Evolutionary conservation across 2,888 invertebrate genomes (phyloP).

Genomic region (Cyclophora punctaria): DNA sequence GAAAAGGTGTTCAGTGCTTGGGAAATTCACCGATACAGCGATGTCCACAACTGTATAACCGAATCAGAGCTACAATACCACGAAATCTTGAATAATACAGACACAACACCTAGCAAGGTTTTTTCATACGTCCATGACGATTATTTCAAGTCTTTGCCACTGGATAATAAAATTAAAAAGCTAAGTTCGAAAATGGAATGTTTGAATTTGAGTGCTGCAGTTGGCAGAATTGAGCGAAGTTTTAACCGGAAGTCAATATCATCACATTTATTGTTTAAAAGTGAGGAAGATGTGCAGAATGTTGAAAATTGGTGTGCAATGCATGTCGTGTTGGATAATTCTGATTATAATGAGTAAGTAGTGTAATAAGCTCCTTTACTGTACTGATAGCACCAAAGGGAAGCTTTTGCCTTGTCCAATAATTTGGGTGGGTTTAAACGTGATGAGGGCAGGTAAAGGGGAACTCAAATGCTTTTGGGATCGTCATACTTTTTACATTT

Average conservation of each 20-base stretch:
- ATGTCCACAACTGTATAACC: constrained; percentile 76
- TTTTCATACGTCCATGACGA: constrained; percentile 78
- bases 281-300: constrained; percentile 38
- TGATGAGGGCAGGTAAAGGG: too few relatives aligned
- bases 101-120: constrained; percentile 41
- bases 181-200: constrained; percentile 26
- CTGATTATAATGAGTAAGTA: constrained; percentile 59
- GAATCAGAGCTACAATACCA: constrained; percentile 68
- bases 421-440: too few relatives aligned
- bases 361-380: too few relatives aligned
- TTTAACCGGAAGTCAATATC: constrained; percentile 29
- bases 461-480: too few relatives aligned
- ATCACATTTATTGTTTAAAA: constrained; percentile 40
- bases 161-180: constrained; percentile 14
- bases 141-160: constrained; percentile 52
- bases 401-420: too few relatives aligned
- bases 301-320: constrained; percentile 50
- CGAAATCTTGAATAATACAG: constrained; percentile 40
- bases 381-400: too few relatives aligned
- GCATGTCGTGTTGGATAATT: constrained; percentile 58
- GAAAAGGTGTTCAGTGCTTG: constrained; percentile 79
- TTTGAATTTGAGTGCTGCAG: constrained; percentile 31
- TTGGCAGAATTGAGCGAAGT: constrained; percentile 27
- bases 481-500: too few relatives aligned
- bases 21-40: constrained; percentile 76